Conservation (phyloP, 2,797 vertebrate species). For the Margarornis squamiger region DNA sequence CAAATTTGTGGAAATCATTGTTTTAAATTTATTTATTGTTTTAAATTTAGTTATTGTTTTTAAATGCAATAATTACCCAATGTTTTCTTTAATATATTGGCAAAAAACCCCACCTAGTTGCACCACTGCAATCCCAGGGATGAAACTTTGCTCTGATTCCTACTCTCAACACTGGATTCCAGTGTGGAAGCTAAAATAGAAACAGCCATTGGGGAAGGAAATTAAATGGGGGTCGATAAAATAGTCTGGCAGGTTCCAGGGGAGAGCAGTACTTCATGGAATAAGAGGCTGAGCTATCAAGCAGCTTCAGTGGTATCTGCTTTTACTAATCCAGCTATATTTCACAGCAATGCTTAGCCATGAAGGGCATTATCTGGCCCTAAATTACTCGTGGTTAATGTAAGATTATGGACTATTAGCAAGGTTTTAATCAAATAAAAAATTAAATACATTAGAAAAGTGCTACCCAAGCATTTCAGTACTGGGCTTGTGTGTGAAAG, state of each 20-base stretch:
- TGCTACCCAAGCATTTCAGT: neutral
- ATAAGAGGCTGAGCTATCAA: neutral
- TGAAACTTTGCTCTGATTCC: constrained; percentile 10
- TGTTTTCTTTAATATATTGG: neutral
- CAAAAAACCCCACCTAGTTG: neutral
- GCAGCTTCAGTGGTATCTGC: neutral
- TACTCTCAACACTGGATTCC: neutral
- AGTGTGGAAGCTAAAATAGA: neutral
- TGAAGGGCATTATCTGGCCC: neutral
- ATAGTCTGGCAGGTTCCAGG: neutral
- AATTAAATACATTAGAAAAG: neutral
- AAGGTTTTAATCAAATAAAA: neutral
- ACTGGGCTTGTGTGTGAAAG: neutral
- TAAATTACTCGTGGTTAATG: neutral
- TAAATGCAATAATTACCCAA: neutral
- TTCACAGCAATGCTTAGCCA: neutral
- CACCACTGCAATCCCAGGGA: neutral
- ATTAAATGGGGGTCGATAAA: neutral
- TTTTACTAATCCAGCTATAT: neutral
- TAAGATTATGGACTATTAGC: neutral
- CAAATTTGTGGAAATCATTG: neutral
- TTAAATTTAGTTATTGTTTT: neutral
- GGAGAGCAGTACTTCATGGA: neutral
- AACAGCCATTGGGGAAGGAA: neutral
- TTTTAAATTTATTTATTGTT: neutral